These are phyloP conservation scores for Nomada fabriciana DNA, from an alignment of 2,888 invertebrate species.

Conservation along the genomic window DNA sequence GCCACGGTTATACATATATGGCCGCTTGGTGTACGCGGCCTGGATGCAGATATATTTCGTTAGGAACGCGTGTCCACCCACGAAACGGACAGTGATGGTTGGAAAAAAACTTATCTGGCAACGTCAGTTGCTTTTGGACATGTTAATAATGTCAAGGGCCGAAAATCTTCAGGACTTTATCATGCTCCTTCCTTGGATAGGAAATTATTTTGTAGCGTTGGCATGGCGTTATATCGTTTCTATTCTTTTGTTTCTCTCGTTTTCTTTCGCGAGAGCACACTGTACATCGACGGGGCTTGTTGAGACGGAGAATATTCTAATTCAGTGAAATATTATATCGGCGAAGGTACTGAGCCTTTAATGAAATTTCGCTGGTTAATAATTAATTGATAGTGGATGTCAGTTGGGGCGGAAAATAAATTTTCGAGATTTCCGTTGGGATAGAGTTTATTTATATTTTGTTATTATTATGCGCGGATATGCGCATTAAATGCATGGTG, in stretches of 20 bases:
- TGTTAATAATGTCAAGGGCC: constrained; percentile 58
- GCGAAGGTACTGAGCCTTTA: too few relatives aligned
- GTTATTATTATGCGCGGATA: too few relatives aligned
- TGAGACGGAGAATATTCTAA: too few relatives aligned
- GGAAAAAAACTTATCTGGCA: constrained; percentile 49
- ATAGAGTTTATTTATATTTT: too few relatives aligned
- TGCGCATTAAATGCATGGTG: too few relatives aligned
- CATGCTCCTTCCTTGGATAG: not conserved
- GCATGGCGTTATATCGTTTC: not conserved
- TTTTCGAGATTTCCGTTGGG: too few relatives aligned
- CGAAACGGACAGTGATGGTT: constrained; percentile 49
- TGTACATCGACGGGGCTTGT: not conserved
- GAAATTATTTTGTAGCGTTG: constrained; percentile 18
- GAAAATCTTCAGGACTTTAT: constrained; percentile 47
- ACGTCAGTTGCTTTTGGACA: constrained; percentile 58
- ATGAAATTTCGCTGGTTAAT: too few relatives aligned
- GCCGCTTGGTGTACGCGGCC: constrained; percentile 20
- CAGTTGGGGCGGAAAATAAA: too few relatives aligned
- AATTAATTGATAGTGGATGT: too few relatives aligned
- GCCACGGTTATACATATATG: constrained; percentile 37
- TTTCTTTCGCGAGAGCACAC: not conserved
- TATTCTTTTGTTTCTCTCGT: not conserved
- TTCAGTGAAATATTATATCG: too few relatives aligned
- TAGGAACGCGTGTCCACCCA: constrained; percentile 37
- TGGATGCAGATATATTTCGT: constrained; percentile 56